Evolutionary conservation across 2,888 invertebrate genomes (phyloP).

Genomic region (Tetragonula carbonaria): DNA sequence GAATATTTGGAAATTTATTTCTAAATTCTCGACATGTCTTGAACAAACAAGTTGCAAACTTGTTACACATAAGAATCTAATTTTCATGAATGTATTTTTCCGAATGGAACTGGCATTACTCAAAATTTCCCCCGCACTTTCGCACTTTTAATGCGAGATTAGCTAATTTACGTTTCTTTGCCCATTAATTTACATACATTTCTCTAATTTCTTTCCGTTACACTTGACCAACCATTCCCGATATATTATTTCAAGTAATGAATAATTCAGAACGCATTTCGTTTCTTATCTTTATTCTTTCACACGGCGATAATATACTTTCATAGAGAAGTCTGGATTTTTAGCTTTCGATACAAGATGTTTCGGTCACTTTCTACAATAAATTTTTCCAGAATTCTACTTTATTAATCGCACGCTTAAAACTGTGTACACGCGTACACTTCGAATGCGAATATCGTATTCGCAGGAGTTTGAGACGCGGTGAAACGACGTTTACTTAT

Average conservation of each 20-base stretch:
- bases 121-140: neutral
- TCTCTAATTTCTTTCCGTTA: too few species aligned
- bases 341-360: too few species aligned
- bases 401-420: neutral
- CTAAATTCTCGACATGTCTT: too few species aligned
- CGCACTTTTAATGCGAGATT: neutral
- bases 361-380: neutral
- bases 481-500: neutral
- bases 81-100: neutral
- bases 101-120: neutral
- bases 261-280: too few species aligned
- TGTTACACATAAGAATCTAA: neutral
- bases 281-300: too few species aligned
- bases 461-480: neutral
- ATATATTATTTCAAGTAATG: too few species aligned
- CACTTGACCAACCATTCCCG: too few species aligned
- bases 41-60: neutral
- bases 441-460: conserved; percentile 10
- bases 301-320: too few species aligned
- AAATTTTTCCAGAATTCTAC: neutral
- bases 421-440: neutral
- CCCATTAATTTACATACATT: neutral
- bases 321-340: too few species aligned
- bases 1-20: neutral
- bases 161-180: neutral